Conservation (phyloP, 2,113 vertebrate genomes). For the Stigmatopora nigra region DNA sequence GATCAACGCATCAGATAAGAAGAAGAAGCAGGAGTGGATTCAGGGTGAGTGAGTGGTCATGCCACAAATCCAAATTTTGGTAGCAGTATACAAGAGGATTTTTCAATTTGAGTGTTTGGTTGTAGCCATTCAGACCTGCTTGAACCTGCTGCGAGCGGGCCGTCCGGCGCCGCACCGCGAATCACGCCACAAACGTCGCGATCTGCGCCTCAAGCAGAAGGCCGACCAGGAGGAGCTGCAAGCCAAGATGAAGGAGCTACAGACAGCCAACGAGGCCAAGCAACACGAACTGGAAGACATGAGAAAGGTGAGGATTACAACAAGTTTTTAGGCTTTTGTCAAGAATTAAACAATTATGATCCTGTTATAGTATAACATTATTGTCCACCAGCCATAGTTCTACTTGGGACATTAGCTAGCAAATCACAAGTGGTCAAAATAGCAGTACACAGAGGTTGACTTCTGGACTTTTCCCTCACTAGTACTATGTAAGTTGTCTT, state of each 20-base stretch:
- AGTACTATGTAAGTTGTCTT: too few relatives aligned
- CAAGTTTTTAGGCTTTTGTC: not conserved
- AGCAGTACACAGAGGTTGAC: too few relatives aligned
- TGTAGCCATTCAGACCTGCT: constrained; percentile 83
- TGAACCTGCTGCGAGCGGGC: constrained; percentile 74
- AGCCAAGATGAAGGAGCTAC: constrained; percentile 86
- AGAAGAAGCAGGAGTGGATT: constrained; percentile 98
- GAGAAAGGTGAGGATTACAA: constrained; percentile 75
- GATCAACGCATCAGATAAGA: constrained; percentile 95
- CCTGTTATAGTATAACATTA: too few relatives aligned
- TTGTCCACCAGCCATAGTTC: too few relatives aligned
- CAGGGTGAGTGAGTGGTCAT: constrained; percentile 72
- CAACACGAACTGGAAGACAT: constrained; percentile 87
- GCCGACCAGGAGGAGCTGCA: constrained; percentile 87
- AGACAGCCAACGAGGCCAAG: constrained; percentile 84
- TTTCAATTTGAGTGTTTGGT: not conserved
- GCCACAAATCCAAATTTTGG: not conserved
- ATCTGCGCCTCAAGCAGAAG: constrained; percentile 77
- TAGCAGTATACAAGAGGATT: not conserved
- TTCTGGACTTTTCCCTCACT: too few relatives aligned
- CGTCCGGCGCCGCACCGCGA: constrained; percentile 84
- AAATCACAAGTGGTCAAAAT: too few relatives aligned
- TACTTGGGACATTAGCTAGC: too few relatives aligned
- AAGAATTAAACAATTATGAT: too few relatives aligned
- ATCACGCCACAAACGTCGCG: constrained; percentile 79